Base-by-base conservation (phyloP, 2,888 invertebrate species). In the Tenthredo livida region DNA sequence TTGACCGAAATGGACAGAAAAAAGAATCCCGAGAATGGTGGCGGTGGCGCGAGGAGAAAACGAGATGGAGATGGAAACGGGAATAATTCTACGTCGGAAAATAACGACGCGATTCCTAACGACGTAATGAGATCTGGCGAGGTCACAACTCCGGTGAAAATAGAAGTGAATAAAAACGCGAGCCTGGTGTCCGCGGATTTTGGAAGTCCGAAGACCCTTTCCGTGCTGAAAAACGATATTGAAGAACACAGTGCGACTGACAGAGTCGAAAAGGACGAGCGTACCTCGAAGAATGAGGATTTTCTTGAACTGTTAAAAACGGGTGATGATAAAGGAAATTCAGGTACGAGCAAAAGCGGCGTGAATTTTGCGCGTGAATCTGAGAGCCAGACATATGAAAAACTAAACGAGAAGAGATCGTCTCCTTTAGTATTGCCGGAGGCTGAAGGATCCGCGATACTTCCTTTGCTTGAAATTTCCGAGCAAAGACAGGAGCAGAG, bases 1-100 rank as follows among this genome's bases (percentile, higher is more conserved):
- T 65, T 89, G 80, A 87, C 86, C 47, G 87, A 86, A 70, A 86
- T 87, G 43, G 88, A 89, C 78, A 88, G 70, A 84, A 84, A 1
- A 85, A 78, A 67, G 9, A 82, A 67, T 15, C 25, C 6, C n/a
- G 47, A 40, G 21, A 58, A 70, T 12, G 40, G n/a, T 37, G 33
- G 43, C 5, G 37, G 43, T 7, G 25, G n/a, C n/a, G n/a, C n/a
- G n/a, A 83, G 83, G 7, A 37, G 37, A 25, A 82, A 84, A 75
- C 78, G 43, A 21, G 72, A 84, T 2, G 75, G 58, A 47, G 61
- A 47, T 2, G 47, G 47, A 47, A 50, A 40, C 1, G 54, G 58
- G 54, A 77, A 3, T 10, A 50, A 58, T 72, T n/a, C 5, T n/a
- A 6, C 67, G 67, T 15, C 12, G 67, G 33, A 67, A 33, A 33